These are phyloP conservation scores for Scaptomyza flava DNA, from an alignment of 2,888 invertebrate genomes.

Conservation along the genomic window DNA sequence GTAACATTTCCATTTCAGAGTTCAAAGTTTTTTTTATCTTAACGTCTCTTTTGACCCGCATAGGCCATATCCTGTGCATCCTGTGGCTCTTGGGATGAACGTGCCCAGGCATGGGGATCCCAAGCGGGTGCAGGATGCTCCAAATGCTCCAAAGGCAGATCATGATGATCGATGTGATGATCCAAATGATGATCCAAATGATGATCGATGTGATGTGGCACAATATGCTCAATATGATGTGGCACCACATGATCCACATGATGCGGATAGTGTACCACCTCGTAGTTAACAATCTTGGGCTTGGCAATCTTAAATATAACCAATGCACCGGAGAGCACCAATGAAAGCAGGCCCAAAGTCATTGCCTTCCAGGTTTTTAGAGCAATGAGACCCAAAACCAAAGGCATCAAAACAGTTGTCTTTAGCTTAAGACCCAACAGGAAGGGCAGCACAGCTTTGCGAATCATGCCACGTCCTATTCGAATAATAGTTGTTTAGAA, in stretches of 20 bases:
- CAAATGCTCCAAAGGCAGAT: conserved; percentile 84
- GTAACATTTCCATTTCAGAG: conserved; percentile 46
- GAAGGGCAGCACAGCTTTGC: conserved; percentile 94
- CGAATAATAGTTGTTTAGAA: background rate
- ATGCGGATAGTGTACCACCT: conserved; percentile 92
- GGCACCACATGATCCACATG: conserved; percentile 82
- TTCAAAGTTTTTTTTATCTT: conserved; percentile 16
- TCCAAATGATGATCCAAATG: conserved; percentile 86
- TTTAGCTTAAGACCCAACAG: conserved; percentile 94
- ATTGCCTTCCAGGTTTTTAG: conserved; percentile 95
- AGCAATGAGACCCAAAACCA: conserved; percentile 92
- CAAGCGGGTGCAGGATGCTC: conserved; percentile 84
- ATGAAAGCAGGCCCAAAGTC: conserved; percentile 92
- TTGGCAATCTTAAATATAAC: conserved; percentile 94
- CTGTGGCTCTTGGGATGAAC: conserved; percentile 85
- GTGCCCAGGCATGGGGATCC: conserved; percentile 87
- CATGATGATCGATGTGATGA: conserved; percentile 85
- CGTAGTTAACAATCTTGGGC: conserved; percentile 93
- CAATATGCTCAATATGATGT: conserved; percentile 81
- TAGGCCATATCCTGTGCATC: conserved; percentile 84
- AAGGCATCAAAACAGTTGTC: conserved; percentile 92
- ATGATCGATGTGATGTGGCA: conserved; percentile 84
- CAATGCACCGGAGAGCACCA: conserved; percentile 93
- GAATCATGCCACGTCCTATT: conserved; percentile 92
- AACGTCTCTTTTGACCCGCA: conserved; percentile 80